Evolutionary conservation across 2,888 invertebrate genomes (phyloP).

Genomic region (Rhopalosiphum nymphaeae): DNA sequence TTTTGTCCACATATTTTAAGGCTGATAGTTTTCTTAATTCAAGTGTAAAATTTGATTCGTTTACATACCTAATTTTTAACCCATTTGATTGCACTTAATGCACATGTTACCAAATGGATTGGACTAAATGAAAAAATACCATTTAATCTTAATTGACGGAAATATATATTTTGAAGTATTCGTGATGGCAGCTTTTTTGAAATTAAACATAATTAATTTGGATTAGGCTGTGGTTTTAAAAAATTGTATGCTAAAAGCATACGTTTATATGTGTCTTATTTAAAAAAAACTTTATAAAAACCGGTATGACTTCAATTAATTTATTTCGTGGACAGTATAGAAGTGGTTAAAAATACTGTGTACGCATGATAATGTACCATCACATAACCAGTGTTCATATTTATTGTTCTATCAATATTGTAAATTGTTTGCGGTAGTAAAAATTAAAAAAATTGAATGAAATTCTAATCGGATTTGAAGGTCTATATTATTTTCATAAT

Average conservation of each 20-base stretch:
- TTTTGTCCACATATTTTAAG: background rate
- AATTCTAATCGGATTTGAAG: no score
- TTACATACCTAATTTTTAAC: background rate
- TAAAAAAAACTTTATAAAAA: slow-evolving; percentile 15
- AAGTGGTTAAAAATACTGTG: background rate
- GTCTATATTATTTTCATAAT: background rate
- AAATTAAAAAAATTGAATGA: no score
- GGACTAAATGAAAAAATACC: slow-evolving; percentile 1
- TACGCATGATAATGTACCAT: slow-evolving; percentile 4
- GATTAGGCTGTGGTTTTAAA: background rate
- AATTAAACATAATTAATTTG: background rate
- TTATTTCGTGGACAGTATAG: slow-evolving; percentile 2
- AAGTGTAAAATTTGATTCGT: slow-evolving; percentile 9
- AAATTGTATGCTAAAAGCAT: background rate
- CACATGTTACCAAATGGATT: background rate
- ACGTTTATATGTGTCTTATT: background rate
- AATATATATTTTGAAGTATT: slow-evolving; percentile 14
- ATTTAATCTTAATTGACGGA: background rate
- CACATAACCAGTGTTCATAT: background rate
- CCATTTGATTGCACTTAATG: background rate
- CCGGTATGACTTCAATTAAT: background rate
- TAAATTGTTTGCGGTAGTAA: background rate
- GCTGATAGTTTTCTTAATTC: slow-evolving; percentile 8
- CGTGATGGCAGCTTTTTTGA: background rate
- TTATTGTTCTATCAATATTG: background rate